phyloP scores from a whole-genome alignment of 2,888 invertebrate genomes.

The Megaustenia siamemsis region DNA sequence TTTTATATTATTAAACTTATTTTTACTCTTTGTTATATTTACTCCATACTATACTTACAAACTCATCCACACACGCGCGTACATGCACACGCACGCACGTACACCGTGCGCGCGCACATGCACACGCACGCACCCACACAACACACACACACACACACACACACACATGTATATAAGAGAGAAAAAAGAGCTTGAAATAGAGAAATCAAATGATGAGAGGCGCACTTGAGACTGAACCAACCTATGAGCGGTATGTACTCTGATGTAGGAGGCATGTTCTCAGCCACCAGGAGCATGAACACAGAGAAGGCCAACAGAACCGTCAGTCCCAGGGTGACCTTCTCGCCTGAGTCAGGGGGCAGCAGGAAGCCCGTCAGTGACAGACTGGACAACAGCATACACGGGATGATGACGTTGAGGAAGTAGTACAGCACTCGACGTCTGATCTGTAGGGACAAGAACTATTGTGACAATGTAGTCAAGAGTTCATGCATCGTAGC shows the following conservation, averaged over 20 bases:
- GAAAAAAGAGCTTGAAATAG: not conserved
- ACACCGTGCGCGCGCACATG: too few relatives aligned
- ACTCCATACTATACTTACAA: too few relatives aligned
- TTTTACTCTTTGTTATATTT: too few relatives aligned
- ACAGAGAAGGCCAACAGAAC: slow-evolving; percentile 83
- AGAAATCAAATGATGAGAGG: not conserved
- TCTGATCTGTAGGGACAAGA: slow-evolving; percentile 76
- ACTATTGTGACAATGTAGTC: too few relatives aligned
- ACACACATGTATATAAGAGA: too few relatives aligned
- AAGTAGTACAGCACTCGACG: slow-evolving; percentile 81
- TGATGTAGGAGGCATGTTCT: slow-evolving; percentile 83
- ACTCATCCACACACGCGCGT: too few relatives aligned
- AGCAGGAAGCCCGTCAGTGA: slow-evolving; percentile 83
- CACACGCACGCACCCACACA: too few relatives aligned
- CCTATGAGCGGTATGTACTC: slow-evolving; percentile 83
- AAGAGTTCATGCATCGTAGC: too few relatives aligned
- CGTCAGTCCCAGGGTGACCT: slow-evolving; percentile 83
- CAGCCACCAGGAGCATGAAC: slow-evolving; percentile 83
- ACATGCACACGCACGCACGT: too few relatives aligned
- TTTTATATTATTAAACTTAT: too few relatives aligned
- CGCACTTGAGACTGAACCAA: slow-evolving; percentile 72
- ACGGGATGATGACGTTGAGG: slow-evolving; percentile 83
- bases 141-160: too few relatives aligned
- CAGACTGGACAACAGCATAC: slow-evolving; percentile 84
- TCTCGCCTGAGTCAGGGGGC: slow-evolving; percentile 83